These are phyloP conservation scores for Philereme transversata DNA, from an alignment of 2,888 invertebrate genomes.

Conservation along the genomic window DNA sequence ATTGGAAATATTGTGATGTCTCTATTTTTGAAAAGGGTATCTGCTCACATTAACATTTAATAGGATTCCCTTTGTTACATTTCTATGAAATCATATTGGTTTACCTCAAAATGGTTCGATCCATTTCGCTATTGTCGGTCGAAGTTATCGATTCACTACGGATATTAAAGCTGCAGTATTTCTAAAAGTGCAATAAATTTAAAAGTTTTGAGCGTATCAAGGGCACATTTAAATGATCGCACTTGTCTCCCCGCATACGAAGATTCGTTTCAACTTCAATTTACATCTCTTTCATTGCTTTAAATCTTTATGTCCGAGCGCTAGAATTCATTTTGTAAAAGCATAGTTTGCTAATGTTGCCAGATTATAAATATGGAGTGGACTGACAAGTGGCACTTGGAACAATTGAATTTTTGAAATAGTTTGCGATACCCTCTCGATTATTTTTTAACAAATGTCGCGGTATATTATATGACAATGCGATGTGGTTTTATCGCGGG, in stretches of 20 bases:
- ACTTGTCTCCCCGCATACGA: slow-evolving; percentile 48
- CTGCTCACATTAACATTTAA: neutral
- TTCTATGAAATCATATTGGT: neutral
- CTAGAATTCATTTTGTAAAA: slow-evolving; percentile 25
- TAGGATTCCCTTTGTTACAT: slow-evolving; percentile 2
- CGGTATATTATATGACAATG: slow-evolving; percentile 61
- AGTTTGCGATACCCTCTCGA: slow-evolving; percentile 73
- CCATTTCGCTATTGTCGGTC: slow-evolving; percentile 6
- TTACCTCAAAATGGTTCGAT: slow-evolving; percentile 1
- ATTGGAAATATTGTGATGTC: slow-evolving; percentile 57
- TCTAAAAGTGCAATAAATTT: slow-evolving; percentile 36
- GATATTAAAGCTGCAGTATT: slow-evolving; percentile 41
- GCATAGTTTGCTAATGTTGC: slow-evolving; percentile 17
- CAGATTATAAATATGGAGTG: slow-evolving; percentile 39
- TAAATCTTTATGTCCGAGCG: slow-evolving; percentile 22
- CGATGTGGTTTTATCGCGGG: slow-evolving; percentile 60
- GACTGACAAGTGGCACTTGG: slow-evolving; percentile 69
- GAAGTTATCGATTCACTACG: slow-evolving; percentile 25
- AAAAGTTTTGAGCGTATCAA: slow-evolving; percentile 49
- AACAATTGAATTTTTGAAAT: slow-evolving; percentile 76
- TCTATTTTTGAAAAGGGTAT: slow-evolving; percentile 46
- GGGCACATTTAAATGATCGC: slow-evolving; percentile 50
- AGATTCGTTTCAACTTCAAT: slow-evolving; percentile 45
- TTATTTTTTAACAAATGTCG: slow-evolving; percentile 82
- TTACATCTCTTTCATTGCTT: slow-evolving; percentile 39